phyloP scores from a whole-genome alignment of 2,888 invertebrate species.

The Eupeodes latifasciatus region DNA sequence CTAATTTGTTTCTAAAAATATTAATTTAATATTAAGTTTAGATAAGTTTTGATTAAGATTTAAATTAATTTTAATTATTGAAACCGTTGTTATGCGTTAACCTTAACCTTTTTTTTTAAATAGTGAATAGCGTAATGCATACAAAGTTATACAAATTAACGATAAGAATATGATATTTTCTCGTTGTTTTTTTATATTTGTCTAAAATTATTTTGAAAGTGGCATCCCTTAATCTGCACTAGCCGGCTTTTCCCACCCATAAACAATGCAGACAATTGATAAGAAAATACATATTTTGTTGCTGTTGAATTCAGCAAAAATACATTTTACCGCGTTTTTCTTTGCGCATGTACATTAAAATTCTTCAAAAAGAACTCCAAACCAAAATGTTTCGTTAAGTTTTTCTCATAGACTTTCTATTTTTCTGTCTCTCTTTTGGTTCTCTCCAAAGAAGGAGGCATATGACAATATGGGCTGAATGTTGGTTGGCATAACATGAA shows the following conservation, averaged over 20 bases:
- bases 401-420: not conserved
- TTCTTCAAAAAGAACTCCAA: not conserved
- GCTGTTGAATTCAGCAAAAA: slow-evolving; percentile 61
- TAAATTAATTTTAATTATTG: no score
- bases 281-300: slow-evolving; percentile 51
- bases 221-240: slow-evolving; percentile 4
- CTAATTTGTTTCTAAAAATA: no score
- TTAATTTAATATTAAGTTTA: no score
- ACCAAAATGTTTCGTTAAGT: slow-evolving; percentile 54
- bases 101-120: no score
- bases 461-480: not conserved
- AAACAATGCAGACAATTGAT: slow-evolving; percentile 55
- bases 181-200: not conserved
- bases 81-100: no score
- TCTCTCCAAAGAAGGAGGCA: not conserved
- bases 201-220: not conserved
- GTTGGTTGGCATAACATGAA: slow-evolving; percentile 10
- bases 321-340: slow-evolving; percentile 28
- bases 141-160: no score
- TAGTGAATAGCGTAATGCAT: no score
- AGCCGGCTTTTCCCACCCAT: slow-evolving; percentile 64
- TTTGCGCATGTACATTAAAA: slow-evolving; percentile 49
- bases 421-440: not conserved
- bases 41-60: no score
- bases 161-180: no score